Percentiles rank a stretch among this genome's conserved stretches.
These are phyloP conservation scores for Zoanthus sociatus DNA, from an alignment of 92 coral and sea anemone genomes.

Conservation along the genomic window DNA sequence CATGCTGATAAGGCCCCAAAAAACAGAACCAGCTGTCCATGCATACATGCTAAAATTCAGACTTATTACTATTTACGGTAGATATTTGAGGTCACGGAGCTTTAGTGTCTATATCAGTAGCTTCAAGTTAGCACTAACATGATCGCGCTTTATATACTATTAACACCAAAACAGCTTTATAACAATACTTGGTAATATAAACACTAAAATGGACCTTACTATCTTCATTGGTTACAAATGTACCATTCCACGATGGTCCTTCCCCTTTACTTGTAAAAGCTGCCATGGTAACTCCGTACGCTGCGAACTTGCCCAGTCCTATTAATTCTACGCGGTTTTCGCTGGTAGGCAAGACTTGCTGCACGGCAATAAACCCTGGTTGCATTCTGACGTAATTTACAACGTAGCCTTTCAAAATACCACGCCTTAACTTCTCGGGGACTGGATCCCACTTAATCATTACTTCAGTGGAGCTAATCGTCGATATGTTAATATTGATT, in stretches of 20 bases:
- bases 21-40: too few species aligned
- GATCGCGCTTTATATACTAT: too few species aligned
- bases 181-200: neutral
- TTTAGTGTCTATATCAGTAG: too few species aligned
- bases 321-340: slow-evolving; percentile 13
- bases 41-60: too few species aligned
- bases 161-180: too few species aligned
- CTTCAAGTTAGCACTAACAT: too few species aligned
- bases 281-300: slow-evolving; percentile 9
- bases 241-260: slow-evolving; percentile 19
- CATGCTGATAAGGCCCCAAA: too few species aligned
- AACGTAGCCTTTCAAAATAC: slow-evolving; percentile 1
- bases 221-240: slow-evolving; percentile 39
- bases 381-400: neutral
- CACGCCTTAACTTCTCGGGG: slow-evolving; percentile 35
- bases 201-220: neutral
- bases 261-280: slow-evolving; percentile 27
- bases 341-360: neutral
- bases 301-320: slow-evolving; percentile 29
- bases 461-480: slow-evolving; percentile 42
- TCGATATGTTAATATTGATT: neutral
- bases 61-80: too few species aligned
- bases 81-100: too few species aligned
- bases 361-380: slow-evolving; percentile 1
- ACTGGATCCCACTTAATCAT: slow-evolving; percentile 33